Evolutionary conservation across 2,888 invertebrate genomes (phyloP).

Genomic region (Villa cingulata): DNA sequence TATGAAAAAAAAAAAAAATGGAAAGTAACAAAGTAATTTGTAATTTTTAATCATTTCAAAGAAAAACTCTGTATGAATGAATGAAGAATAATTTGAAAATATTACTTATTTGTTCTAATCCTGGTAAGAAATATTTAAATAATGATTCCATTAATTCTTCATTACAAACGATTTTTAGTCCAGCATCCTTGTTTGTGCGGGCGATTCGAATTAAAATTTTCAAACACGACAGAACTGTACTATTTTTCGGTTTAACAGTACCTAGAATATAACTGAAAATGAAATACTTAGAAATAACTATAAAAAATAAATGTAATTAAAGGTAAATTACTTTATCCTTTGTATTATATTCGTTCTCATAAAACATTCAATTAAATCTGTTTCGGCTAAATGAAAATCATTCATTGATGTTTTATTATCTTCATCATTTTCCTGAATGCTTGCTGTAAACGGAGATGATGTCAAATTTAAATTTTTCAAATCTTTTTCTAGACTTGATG

Average conservation of each 20-base stretch:
- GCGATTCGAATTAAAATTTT: conserved; percentile 67
- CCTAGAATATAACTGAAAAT: conserved; percentile 57
- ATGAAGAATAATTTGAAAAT: conserved; percentile 7
- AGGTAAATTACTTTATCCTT: conserved; percentile 43
- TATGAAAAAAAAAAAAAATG: not conserved
- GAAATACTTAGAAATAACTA: conserved; percentile 2
- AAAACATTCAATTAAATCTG: conserved; percentile 62
- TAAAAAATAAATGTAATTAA: not conserved
- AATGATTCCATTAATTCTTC: conserved; percentile 51
- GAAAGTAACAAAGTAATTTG: not conserved
- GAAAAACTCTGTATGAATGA: not conserved
- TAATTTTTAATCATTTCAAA: not conserved
- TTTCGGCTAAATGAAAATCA: conserved; percentile 75
- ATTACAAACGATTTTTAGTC: conserved; percentile 47
- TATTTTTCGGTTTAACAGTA: conserved; percentile 52
- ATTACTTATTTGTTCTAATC: conserved; percentile 21
- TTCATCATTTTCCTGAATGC: conserved; percentile 28
- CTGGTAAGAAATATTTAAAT: conserved; percentile 40
- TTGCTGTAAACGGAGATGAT: conserved; percentile 23
- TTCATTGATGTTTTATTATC: conserved; percentile 53
- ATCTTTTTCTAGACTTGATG: conserved; percentile 42
- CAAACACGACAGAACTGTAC: conserved; percentile 58
- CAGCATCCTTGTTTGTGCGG: conserved; percentile 58
- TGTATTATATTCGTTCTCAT: conserved; percentile 62
- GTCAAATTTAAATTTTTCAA: conserved; percentile 33